Evolutionary conservation across 2,888 invertebrate genomes (phyloP).

Genomic region (Mythimna impura): DNA sequence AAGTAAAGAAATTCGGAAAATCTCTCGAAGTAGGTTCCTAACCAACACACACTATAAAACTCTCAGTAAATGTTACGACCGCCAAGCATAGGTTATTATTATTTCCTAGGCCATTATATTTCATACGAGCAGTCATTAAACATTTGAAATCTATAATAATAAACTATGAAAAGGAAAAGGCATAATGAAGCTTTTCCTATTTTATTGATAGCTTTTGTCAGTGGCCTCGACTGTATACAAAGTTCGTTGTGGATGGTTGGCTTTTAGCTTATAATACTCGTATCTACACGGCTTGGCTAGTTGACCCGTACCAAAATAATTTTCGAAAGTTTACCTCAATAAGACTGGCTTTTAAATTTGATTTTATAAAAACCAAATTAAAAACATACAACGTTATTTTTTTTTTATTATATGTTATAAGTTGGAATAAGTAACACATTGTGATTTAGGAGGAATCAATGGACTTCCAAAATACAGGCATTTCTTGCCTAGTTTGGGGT

Average conservation of each 20-base stretch:
- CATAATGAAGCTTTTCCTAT: constrained; percentile 28
- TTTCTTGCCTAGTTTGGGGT: no score
- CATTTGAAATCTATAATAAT: constrained; percentile 38
- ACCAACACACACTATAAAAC: constrained; percentile 23
- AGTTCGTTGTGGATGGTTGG: not conserved
- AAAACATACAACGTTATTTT: no score
- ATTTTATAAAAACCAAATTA: no score
- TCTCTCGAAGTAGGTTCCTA: not conserved
- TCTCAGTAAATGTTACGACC: constrained; percentile 36
- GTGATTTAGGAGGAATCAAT: no score
- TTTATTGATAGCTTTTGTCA: constrained; percentile 36
- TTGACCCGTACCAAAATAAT: not conserved
- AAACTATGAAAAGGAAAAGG: constrained; percentile 18
- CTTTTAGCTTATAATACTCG: not conserved
- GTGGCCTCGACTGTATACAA: constrained; percentile 1
- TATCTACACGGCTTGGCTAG: not conserved
- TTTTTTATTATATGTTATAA: no score
- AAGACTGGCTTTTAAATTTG: no score
- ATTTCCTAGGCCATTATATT: constrained; percentile 44
- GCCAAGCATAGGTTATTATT: constrained; percentile 19
- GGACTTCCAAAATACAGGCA: no score
- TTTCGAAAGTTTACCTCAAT: not conserved
- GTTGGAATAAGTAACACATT: no score
- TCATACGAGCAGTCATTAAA: constrained; percentile 44
- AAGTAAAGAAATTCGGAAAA: constrained; percentile 2